Conservation (phyloP, 2,113 vertebrate genomes). For the Silurus glanis region DNA sequence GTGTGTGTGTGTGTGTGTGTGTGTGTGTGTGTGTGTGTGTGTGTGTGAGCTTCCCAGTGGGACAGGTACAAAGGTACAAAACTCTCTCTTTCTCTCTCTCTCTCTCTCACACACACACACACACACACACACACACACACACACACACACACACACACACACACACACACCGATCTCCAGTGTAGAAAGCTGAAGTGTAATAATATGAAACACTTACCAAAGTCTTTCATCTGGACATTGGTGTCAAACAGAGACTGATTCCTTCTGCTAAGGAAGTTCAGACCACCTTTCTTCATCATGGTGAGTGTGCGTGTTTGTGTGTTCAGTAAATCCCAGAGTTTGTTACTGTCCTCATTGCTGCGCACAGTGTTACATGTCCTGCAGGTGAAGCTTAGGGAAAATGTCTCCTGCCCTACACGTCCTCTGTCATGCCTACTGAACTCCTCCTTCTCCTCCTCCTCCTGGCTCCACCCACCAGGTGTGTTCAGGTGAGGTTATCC, state of each 20-base stretch:
- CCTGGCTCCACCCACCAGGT: slow-evolving; percentile 9
- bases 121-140: neutral
- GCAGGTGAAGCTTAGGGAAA: neutral
- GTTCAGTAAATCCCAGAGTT: neutral
- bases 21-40: neutral
- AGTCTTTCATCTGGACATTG: slow-evolving; percentile 64
- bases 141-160: neutral
- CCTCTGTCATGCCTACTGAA: slow-evolving; percentile 3
- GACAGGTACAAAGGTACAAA: neutral
- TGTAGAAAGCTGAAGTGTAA: neutral
- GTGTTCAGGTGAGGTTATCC: slow-evolving; percentile 50
- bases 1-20: no score
- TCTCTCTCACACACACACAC: neutral
- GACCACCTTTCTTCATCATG: slow-evolving; percentile 68
- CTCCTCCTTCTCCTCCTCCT: slow-evolving; percentile 38
- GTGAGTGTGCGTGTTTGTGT: neutral
- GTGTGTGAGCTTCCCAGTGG: neutral
- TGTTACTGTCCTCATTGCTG: neutral
- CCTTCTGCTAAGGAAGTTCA: slow-evolving; percentile 68
- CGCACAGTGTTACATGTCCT: neutral
- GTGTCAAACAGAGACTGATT: slow-evolving; percentile 70
- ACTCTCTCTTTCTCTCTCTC: no score
- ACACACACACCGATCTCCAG: neutral
- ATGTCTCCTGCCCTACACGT: slow-evolving; percentile 7
- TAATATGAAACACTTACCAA: slow-evolving; percentile 65